Conservation (phyloP, 2,888 invertebrate species). For the Liodrosophila aerea region DNA sequence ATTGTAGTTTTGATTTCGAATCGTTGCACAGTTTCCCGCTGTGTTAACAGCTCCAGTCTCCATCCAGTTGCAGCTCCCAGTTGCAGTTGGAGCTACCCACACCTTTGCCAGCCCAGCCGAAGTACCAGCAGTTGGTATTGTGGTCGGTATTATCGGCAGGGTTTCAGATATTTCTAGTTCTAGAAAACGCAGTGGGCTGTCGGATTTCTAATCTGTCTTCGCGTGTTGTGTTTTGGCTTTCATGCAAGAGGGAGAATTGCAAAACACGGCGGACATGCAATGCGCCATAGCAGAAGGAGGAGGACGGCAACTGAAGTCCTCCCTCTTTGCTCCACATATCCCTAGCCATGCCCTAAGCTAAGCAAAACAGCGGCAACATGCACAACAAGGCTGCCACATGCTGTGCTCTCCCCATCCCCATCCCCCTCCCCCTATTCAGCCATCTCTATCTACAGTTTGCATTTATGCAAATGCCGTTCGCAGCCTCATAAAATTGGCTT, state of each 20-base stretch:
- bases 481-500: conserved; percentile 75
- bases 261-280: conserved; percentile 69
- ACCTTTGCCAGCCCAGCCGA: conserved; percentile 3
- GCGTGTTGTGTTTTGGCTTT: conserved; percentile 67
- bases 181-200: conserved; percentile 28
- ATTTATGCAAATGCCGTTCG: conserved; percentile 59
- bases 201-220: conserved; percentile 73
- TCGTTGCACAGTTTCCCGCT: conserved; percentile 50
- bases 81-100: background rate
- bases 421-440: conserved; percentile 41
- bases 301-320: conserved; percentile 22
- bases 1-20: conserved; percentile 44
- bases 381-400: conserved; percentile 65
- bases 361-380: conserved; percentile 38
- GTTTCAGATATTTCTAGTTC: conserved; percentile 10
- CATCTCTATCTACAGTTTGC: conserved; percentile 28
- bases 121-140: too few species aligned
- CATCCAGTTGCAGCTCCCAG: too few species aligned
- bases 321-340: conserved; percentile 9
- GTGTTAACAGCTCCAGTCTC: conserved; percentile 25
- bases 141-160: conserved; percentile 2
- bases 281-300: conserved; percentile 29
- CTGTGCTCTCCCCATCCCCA: conserved; percentile 37
- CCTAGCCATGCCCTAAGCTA: conserved; percentile 1
- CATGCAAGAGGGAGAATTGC: conserved; percentile 61